Conservation (phyloP, 1,140 invertebrate species). For the Drosophila varians region DNA sequence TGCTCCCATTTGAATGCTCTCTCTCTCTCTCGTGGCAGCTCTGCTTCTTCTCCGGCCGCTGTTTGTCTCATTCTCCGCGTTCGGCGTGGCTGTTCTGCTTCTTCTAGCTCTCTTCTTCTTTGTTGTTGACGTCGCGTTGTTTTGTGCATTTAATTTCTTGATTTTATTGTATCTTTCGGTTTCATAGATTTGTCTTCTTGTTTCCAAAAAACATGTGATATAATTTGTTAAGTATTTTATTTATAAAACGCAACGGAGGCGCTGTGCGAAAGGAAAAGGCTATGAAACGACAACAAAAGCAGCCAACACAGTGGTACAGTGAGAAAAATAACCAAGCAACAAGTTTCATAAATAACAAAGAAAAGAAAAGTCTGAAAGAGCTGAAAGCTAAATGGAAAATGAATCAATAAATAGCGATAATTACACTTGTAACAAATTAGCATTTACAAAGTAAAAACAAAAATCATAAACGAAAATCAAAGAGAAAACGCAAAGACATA, state of each 20-base stretch:
- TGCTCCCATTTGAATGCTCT: conserved; percentile 7
- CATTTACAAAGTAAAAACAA: not conserved
- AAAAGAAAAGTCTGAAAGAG: conserved; percentile 8
- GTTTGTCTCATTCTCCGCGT: not conserved
- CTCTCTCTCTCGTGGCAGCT: conserved; percentile 1
- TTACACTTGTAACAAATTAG: not conserved
- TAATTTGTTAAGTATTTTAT: conserved; percentile 69
- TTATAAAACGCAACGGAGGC: conserved; percentile 19
- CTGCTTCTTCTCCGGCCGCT: conserved; percentile 13
- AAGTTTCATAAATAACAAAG: conserved; percentile 4
- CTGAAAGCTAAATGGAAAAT: not conserved
- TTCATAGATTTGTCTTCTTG: conserved; percentile 34
- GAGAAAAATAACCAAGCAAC: conserved; percentile 1
- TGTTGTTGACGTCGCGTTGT: conserved; percentile 45
- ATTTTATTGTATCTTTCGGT: conserved; percentile 58
- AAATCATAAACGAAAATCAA: not conserved
- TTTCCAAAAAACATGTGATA: conserved; percentile 34
- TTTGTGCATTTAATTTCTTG: conserved; percentile 19
- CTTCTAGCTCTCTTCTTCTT: conserved; percentile 26
- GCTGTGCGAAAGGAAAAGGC: not conserved
- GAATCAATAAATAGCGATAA: not conserved
- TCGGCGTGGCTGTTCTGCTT: conserved; percentile 40
- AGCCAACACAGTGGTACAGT: conserved; percentile 1
- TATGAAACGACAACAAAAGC: conserved; percentile 13
- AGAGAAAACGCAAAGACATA: too few species aligned